Evolutionary conservation across 2,888 invertebrate genomes (phyloP).

Genomic region (Epicampocera succincta): DNA sequence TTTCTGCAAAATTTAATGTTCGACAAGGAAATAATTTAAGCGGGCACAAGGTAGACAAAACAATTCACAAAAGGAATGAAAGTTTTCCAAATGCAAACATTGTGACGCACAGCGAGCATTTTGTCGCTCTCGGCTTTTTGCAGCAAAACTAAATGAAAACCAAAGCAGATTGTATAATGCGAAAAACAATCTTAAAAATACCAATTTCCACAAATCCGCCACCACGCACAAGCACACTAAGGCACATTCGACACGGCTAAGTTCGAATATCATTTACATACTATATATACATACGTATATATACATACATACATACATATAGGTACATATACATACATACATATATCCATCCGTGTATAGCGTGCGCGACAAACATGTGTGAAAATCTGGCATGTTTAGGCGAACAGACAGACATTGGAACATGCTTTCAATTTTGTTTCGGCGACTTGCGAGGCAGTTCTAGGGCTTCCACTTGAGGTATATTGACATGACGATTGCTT

Average conservation of each 20-base stretch:
- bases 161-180: constrained; percentile 28
- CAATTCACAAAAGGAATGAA: constrained; percentile 29
- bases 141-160: not conserved
- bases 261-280: constrained; percentile 19
- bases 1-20: constrained; percentile 29
- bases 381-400: constrained; percentile 31
- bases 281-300: not conserved
- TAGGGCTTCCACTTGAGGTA: constrained; percentile 60
- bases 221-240: not conserved
- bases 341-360: not conserved
- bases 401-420: constrained; percentile 30
- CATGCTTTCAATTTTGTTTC: constrained; percentile 40
- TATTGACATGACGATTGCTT: constrained; percentile 59
- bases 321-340: too few species aligned
- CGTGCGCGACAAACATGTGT: constrained; percentile 29
- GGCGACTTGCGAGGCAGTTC: constrained; percentile 38
- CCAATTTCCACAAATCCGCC: constrained; percentile 17
- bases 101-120: constrained; percentile 29
- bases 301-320: too few species aligned
- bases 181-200: constrained; percentile 28
- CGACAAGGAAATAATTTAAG: constrained; percentile 62
- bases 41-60: constrained; percentile 52
- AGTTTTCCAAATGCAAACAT: constrained; percentile 37
- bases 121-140: not conserved
- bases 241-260: not conserved